phyloP scores from a whole-genome alignment of 2,888 invertebrate species.

The Phragmatobia fuliginosa region DNA sequence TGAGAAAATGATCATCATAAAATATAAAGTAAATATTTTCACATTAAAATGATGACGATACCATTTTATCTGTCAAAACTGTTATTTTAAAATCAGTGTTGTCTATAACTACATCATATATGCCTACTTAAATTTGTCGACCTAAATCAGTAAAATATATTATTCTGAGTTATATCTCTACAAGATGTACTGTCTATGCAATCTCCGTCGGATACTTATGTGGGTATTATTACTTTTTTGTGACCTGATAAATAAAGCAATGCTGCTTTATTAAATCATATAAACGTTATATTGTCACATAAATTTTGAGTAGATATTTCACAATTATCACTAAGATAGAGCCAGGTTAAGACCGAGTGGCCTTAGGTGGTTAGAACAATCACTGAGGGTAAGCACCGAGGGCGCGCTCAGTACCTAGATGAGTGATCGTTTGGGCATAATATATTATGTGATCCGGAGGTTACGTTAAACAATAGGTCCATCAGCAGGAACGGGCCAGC shows the following conservation, averaged over 20 bases:
- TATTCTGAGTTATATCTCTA: not conserved
- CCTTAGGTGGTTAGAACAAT: too few relatives aligned
- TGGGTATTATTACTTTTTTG: not conserved
- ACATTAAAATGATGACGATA: not conserved
- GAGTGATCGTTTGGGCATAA: too few relatives aligned
- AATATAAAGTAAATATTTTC: too few relatives aligned
- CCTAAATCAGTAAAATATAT: not conserved
- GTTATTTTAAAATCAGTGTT: too few relatives aligned
- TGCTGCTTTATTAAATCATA: not conserved
- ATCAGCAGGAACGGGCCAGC: too few relatives aligned
- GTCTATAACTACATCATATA: too few relatives aligned
- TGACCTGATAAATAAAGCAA: not conserved
- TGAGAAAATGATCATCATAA: too few relatives aligned
- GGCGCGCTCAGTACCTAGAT: too few relatives aligned
- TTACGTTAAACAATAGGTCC: too few relatives aligned
- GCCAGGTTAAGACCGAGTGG: too few relatives aligned
- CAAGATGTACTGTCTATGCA: not conserved
- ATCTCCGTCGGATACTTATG: not conserved
- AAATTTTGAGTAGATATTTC: not conserved
- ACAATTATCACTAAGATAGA: not conserved
- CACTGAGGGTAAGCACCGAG: too few relatives aligned
- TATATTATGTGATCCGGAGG: too few relatives aligned
- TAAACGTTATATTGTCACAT: not conserved
- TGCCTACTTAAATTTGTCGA: not conserved
- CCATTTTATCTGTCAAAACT: not conserved